Percentiles rank a stretch among this genome's conserved stretches.
Conservation (phyloP, 2,888 invertebrate genomes). For the Ctena decussata region DNA sequence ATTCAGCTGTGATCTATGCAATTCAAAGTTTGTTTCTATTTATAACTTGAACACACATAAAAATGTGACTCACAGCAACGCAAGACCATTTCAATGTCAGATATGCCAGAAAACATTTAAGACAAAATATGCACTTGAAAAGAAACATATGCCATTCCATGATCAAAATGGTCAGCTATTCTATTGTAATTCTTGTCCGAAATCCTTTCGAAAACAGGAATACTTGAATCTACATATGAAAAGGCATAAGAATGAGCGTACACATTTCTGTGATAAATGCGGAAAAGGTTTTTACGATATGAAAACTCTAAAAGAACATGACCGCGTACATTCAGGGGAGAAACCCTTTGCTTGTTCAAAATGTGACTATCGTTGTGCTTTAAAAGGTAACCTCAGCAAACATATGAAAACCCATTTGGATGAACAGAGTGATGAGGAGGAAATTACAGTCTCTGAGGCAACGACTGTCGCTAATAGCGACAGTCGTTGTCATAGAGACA, state of each 20-base stretch:
- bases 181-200: conserved; percentile 43
- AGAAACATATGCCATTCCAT: conserved; percentile 52
- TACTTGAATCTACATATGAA: conserved; percentile 42
- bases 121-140: conserved; percentile 51
- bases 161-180: conserved; percentile 44
- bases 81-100: conserved; percentile 56
- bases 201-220: conserved; percentile 47
- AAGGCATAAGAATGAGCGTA: conserved; percentile 56
- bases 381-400: conserved; percentile 51
- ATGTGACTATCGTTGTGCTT: conserved; percentile 56
- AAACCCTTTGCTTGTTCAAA: conserved; percentile 51
- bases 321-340: conserved; percentile 53
- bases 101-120: conserved; percentile 64
- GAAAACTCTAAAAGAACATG: conserved; percentile 50
- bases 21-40: conserved; percentile 31
- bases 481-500: background rate
- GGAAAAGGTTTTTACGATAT: conserved; percentile 58
- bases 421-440: background rate
- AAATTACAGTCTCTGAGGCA: background rate
- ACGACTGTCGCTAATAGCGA: no score
- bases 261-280: conserved; percentile 59
- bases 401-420: conserved; percentile 53
- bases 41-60: conserved; percentile 52
- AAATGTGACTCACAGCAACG: conserved; percentile 43
- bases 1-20: conserved; percentile 56